Base-by-base conservation (phyloP, 1,140 invertebrate genomes). In the Neodiprion pinetum region DNA sequence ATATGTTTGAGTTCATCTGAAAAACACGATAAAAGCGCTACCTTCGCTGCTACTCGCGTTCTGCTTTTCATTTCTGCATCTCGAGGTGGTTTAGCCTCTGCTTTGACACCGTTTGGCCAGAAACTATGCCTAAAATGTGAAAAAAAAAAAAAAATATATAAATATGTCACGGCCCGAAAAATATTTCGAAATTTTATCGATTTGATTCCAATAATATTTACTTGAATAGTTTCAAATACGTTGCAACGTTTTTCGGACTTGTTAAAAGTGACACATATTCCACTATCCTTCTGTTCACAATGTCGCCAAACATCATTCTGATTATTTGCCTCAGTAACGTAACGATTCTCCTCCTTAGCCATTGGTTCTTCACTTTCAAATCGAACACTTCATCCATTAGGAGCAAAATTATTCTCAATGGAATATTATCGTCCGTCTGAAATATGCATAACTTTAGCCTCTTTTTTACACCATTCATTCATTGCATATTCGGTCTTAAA, bases 351-450 rank as follows among this genome's bases (percentile, higher is more conserved):
- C 96, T 88, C 69, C 96, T 86, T 23, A 98, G 89, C 96, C 96
- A 98, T 80, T 96, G 95, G 87, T 96, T 96, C 80, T 95, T 91
- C 66, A 93, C 93, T 87, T 95, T 94, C 67, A 97, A 87, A 85
- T 97, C 96, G 89, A 98, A 98, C 5, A 98, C 94, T 91, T 98
- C 96, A 84, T 97, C 96, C 91, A 97, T 94, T 67, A 98, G 85
- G 3, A 97, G 86, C 50, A 98, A 85, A 87, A 97, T 92, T 78
- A 97, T 96, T 78, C 95, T 90, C 71, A 97, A 85, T 14, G 96
- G 96, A 88, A 97, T 96, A 87, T 96, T 96, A 80, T 96, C 95
- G 80, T 93, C 92, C 78, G 89, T 92, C 92, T 93, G 74, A 78
- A 89, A 87, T 40, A 40, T 40, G 2, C 28, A 79, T 12, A 70